Evolutionary conservation across 2,888 invertebrate genomes (phyloP).

Genomic region (Tipula helvola): DNA sequence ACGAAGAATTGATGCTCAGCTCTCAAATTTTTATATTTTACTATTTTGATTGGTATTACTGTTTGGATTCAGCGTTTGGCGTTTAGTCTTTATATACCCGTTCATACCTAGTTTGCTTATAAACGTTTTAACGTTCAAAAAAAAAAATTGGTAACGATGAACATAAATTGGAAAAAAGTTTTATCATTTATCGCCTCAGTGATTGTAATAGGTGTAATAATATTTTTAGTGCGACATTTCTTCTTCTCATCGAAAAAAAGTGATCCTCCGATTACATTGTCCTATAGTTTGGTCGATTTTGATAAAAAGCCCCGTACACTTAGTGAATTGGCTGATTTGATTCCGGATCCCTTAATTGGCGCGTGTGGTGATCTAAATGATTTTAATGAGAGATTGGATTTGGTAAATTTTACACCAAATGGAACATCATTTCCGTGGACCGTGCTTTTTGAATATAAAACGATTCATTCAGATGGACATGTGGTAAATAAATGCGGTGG

Average conservation of each 20-base stretch:
- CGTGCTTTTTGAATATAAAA: neutral
- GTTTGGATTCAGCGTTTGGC: neutral
- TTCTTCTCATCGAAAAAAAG: neutral
- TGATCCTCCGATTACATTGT: too few species aligned
- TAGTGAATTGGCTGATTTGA: neutral
- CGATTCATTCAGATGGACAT: neutral
- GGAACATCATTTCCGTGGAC: neutral
- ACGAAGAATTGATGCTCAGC: neutral
- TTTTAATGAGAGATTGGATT: neutral
- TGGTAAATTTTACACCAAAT: neutral
- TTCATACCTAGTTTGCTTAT: neutral
- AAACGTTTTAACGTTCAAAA: neutral
- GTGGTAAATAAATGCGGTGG: slow-evolving; percentile 48
- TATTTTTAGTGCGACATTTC: neutral
- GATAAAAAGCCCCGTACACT: neutral
- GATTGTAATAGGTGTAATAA: neutral
- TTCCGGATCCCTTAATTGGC: neutral
- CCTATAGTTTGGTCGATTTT: neutral
- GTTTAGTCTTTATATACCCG: neutral
- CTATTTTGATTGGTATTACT: neutral
- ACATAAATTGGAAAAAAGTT: neutral
- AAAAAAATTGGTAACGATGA: neutral
- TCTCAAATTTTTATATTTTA: neutral
- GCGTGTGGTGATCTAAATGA: neutral
- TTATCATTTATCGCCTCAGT: neutral